Evolutionary conservation across 2,888 invertebrate genomes (phyloP).

Genomic region (Nomada flava): DNA sequence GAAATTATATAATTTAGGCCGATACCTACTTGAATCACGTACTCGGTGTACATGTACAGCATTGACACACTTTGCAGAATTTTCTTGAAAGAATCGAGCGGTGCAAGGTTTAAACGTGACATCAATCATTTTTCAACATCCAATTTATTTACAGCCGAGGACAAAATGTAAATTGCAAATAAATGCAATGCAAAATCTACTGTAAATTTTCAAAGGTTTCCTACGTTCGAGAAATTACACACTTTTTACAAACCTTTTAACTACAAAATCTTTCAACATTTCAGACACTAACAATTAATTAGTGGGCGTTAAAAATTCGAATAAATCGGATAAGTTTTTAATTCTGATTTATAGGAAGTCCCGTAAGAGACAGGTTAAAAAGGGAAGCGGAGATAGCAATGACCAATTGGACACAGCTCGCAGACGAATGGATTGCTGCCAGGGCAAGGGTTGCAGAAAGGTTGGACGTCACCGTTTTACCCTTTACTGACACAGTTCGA

Average conservation of each 20-base stretch:
- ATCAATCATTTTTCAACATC: no score
- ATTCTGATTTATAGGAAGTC: conserved; percentile 64
- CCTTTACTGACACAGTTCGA: conserved; percentile 69
- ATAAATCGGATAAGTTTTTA: neutral
- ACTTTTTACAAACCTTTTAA: no score
- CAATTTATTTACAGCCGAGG: no score
- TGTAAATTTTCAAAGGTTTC: no score
- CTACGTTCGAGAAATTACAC: no score
- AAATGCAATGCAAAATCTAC: no score
- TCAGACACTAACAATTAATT: no score
- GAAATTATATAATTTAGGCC: conserved; percentile 50
- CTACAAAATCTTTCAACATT: no score
- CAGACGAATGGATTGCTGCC: conserved; percentile 79
- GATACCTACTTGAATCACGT: neutral
- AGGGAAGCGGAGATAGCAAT: conserved; percentile 73
- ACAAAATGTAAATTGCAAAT: no score
- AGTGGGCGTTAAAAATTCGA: no score
- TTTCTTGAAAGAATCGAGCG: neutral
- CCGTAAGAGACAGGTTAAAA: conserved; percentile 66
- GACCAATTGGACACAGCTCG: conserved; percentile 80
- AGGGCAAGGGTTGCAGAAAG: conserved; percentile 70
- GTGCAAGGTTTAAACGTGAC: no score
- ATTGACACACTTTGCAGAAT: conserved; percentile 26
- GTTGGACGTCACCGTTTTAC: conserved; percentile 76
- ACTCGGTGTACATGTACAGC: neutral